phyloP scores from a whole-genome alignment of 2,113 vertebrate genomes.

The Nicator chloris region DNA sequence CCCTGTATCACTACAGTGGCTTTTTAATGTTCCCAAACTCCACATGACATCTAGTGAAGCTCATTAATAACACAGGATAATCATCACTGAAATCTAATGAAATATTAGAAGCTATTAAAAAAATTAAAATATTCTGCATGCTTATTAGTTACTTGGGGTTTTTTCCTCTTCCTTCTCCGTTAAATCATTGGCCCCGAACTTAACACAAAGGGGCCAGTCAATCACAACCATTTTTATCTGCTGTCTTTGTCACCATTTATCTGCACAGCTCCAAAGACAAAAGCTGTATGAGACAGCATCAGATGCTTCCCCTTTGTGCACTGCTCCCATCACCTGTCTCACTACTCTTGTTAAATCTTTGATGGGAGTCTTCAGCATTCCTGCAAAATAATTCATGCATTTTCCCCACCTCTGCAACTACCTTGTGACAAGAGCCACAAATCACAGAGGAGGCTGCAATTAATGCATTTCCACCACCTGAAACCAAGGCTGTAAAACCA shows the following conservation, averaged over 20 bases:
- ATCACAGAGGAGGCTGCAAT: conserved; percentile 14
- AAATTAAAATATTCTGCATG: neutral
- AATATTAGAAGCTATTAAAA: neutral
- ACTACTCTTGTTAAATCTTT: conserved; percentile 22
- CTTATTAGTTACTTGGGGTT: neutral
- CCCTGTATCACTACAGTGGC: neutral
- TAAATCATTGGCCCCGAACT: conserved; percentile 1
- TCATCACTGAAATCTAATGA: neutral
- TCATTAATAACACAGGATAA: conserved; percentile 7
- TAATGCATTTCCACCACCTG: neutral
- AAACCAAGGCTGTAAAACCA: neutral
- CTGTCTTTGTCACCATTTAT: conserved; percentile 15
- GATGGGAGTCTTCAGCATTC: conserved; percentile 8
- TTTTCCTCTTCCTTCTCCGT: neutral
- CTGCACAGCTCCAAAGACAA: conserved; percentile 26
- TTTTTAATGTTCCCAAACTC: neutral
- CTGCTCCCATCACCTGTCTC: conserved; percentile 45
- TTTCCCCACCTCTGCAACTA: conserved; percentile 54
- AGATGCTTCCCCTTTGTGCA: conserved; percentile 48
- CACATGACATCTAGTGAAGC: neutral
- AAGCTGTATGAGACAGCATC: neutral
- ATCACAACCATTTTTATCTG: conserved; percentile 39
- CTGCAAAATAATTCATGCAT: conserved; percentile 41
- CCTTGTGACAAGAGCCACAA: conserved; percentile 39
- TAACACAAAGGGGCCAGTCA: conserved; percentile 46